phyloP scores from a whole-genome alignment of 1,140 invertebrate genomes.

The Drosophila nannoptera region DNA sequence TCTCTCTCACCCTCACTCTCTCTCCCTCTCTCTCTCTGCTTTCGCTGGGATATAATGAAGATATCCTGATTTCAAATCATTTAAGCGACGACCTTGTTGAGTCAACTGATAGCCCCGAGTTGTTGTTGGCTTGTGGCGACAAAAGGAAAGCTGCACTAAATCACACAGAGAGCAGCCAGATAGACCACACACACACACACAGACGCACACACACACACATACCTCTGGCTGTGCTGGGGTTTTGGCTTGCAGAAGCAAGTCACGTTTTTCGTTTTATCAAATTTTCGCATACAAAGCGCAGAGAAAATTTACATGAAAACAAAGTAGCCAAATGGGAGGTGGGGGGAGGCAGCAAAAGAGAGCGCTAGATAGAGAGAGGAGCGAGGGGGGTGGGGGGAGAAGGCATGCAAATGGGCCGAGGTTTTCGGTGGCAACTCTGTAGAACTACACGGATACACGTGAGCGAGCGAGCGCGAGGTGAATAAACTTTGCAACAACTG shows the following conservation, averaged over 20 bases:
- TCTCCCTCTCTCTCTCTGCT: not conserved
- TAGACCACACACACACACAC: no score
- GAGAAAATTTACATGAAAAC: slow-evolving; percentile 71
- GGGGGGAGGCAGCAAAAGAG: not conserved
- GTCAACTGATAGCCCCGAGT: slow-evolving; percentile 45
- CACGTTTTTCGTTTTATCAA: slow-evolving; percentile 77
- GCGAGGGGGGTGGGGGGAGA: not conserved
- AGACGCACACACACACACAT: slow-evolving; percentile 33
- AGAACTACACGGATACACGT: slow-evolving; percentile 28
- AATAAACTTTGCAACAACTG: slow-evolving; percentile 67
- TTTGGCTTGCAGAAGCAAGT: slow-evolving; percentile 62
- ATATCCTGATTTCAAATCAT: slow-evolving; percentile 75
- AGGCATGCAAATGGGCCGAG: slow-evolving; percentile 34
- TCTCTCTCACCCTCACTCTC: not conserved
- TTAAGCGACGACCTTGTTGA: slow-evolving; percentile 64
- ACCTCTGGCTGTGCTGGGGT: not conserved
- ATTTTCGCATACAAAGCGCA: slow-evolving; percentile 69
- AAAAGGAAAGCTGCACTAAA: slow-evolving; percentile 65
- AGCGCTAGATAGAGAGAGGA: not conserved
- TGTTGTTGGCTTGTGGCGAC: slow-evolving; percentile 13
- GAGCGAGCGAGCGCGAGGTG: slow-evolving; percentile 57
- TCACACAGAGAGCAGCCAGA: slow-evolving; percentile 41
- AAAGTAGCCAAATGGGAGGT: slow-evolving; percentile 35
- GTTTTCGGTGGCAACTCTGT: slow-evolving; percentile 30
- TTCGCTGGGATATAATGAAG: slow-evolving; percentile 60